These are phyloP conservation scores for Aphelenchoides besseyi DNA, from an alignment of 1,140 invertebrate species.

Conservation along the genomic window DNA sequence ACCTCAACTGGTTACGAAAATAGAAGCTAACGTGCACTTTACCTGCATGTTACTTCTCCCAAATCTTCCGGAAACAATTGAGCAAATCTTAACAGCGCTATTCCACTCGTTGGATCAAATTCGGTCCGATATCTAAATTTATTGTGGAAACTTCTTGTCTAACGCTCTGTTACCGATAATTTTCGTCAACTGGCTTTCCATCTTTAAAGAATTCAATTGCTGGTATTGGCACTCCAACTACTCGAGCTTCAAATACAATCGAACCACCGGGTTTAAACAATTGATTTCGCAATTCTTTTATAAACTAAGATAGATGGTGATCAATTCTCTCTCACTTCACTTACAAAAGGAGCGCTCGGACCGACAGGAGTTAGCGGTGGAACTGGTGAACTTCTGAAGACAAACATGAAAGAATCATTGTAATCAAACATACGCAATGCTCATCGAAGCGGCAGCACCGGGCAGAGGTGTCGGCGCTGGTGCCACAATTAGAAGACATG, in stretches of 20 bases:
- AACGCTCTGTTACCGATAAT: conserved; percentile 66
- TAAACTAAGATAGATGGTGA: too few relatives aligned
- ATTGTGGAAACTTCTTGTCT: too few relatives aligned
- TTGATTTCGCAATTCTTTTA: conserved; percentile 60
- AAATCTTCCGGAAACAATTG: conserved; percentile 58
- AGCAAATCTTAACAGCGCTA: conserved; percentile 54
- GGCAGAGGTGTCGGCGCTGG: conserved; percentile 61
- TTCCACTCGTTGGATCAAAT: conserved; percentile 59
- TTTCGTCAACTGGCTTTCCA: conserved; percentile 79
- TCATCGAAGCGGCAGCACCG: conserved; percentile 36
- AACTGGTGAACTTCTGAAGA: conserved; percentile 52
- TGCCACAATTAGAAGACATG: conserved; percentile 61
- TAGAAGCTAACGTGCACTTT: too few relatives aligned
- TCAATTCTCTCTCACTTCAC: too few relatives aligned
- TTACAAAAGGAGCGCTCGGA: conserved; percentile 55
- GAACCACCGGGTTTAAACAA: conserved; percentile 47
- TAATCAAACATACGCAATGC: conserved; percentile 45
- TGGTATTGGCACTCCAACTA: conserved; percentile 54
- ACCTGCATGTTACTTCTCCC: too few relatives aligned
- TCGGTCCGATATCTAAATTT: conserved; percentile 65
- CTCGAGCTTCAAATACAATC: conserved; percentile 52
- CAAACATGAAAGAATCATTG: conserved; percentile 13
- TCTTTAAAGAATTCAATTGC: conserved; percentile 84
- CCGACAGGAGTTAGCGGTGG: conserved; percentile 59
- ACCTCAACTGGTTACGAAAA: too few relatives aligned